These are phyloP conservation scores for Ammodramus savannarum DNA, from an alignment of 2,113 vertebrate species.

Conservation along the genomic window DNA sequence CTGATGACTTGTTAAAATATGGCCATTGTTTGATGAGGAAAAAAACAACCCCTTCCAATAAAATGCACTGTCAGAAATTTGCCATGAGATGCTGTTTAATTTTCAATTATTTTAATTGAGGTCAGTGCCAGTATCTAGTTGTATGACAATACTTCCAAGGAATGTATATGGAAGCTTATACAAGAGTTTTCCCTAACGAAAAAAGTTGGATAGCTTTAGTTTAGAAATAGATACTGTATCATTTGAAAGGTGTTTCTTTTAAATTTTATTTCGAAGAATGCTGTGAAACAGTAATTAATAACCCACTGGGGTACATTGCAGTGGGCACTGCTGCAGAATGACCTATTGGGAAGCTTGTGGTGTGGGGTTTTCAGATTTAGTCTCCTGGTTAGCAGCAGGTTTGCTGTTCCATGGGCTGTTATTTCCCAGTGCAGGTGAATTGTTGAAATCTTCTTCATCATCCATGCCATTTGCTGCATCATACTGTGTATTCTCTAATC, in stretches of 20 bases:
- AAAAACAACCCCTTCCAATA: conserved; percentile 50
- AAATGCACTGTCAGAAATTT: conserved; percentile 15
- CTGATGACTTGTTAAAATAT: conserved; percentile 51
- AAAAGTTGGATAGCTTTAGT: conserved; percentile 48
- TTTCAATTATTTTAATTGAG: conserved; percentile 45
- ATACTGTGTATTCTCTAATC: conserved; percentile 98
- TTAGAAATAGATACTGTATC: conserved; percentile 67
- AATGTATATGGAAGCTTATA: conserved; percentile 46
- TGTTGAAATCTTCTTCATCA: conserved; percentile 97
- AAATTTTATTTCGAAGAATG: conserved; percentile 33
- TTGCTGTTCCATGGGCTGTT: conserved; percentile 95
- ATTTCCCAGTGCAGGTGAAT: conserved; percentile 93
- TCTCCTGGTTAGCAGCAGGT: conserved; percentile 86
- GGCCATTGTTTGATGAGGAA: conserved; percentile 58
- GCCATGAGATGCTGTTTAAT: conserved; percentile 33
- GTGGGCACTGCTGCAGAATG: not conserved
- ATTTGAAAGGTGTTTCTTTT: conserved; percentile 18
- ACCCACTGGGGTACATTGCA: not conserved
- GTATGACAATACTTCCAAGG: conserved; percentile 56
- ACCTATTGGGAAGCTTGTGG: conserved; percentile 92
- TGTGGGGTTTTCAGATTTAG: conserved; percentile 94
- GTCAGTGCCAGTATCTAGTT: conserved; percentile 66
- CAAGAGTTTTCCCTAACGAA: conserved; percentile 61
- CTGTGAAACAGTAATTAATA: conserved; percentile 34
- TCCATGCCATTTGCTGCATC: conserved; percentile 98